A percentile compares a stretch with the other conserved stretches of the same genome.
phyloP scores from a whole-genome alignment of 2,888 invertebrate species.

The Pristionchus entomophagus region DNA sequence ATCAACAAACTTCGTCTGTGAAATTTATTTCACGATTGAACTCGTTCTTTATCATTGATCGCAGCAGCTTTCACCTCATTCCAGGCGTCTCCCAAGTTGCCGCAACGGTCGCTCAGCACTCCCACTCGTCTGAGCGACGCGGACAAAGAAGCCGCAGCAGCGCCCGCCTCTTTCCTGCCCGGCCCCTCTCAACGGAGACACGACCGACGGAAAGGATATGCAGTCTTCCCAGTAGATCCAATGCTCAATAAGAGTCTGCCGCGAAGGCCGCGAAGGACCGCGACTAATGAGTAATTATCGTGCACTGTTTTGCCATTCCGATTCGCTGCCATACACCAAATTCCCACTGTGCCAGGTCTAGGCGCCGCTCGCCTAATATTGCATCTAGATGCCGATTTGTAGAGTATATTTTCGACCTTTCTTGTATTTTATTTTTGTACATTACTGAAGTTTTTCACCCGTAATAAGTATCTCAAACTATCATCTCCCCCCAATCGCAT shows the following conservation, averaged over 20 bases:
- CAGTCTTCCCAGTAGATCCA: slow-evolving; percentile 68
- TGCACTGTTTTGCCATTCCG: neutral
- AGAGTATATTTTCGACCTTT: neutral
- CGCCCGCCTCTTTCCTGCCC: neutral
- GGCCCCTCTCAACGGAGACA: slow-evolving; percentile 48
- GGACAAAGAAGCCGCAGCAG: neutral
- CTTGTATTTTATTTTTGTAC: neutral
- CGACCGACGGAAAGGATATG: slow-evolving; percentile 64
- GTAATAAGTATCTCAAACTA: neutral
- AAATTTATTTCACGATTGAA: too few species aligned
- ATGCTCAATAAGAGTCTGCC: slow-evolving; percentile 69
- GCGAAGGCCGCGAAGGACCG: slow-evolving; percentile 54
- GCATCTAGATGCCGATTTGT: slow-evolving; percentile 19
- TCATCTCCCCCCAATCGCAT: neutral
- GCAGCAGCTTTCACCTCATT: too few species aligned
- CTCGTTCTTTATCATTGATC: neutral
- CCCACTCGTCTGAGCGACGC: neutral
- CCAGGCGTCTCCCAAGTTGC: neutral
- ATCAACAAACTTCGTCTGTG: too few species aligned
- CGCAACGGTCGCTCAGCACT: neutral
- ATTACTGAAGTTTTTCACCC: neutral
- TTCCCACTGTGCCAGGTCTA: neutral
- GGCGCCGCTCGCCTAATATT: slow-evolving; percentile 13
- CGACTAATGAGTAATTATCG: neutral
- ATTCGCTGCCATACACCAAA: slow-evolving; percentile 18